Conservation (phyloP, 2,113 vertebrate species). For the Haemorhous mexicanus region DNA sequence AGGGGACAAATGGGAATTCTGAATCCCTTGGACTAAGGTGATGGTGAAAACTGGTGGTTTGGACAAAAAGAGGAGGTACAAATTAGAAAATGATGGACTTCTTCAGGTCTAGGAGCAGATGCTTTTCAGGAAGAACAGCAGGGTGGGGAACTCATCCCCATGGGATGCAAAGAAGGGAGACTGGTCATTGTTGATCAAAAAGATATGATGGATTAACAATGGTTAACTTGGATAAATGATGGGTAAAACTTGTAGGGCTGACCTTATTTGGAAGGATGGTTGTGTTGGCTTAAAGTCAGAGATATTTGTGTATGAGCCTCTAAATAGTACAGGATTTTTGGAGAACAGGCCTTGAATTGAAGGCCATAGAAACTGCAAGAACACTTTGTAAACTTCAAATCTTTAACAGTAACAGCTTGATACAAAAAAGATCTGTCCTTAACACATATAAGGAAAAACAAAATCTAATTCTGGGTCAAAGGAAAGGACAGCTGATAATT, state of each 20-base stretch:
- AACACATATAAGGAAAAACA: neutral
- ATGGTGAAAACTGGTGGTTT: neutral
- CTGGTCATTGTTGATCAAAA: neutral
- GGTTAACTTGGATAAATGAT: neutral
- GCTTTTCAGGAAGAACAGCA: neutral
- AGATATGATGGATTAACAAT: neutral
- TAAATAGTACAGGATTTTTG: neutral
- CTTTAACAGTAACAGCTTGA: neutral
- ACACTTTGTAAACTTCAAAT: neutral
- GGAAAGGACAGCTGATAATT: neutral
- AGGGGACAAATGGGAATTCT: neutral
- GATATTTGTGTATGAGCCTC: neutral
- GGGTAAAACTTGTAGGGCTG: neutral
- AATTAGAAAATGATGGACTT: neutral
- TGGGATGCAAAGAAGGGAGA: neutral
- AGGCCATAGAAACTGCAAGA: neutral
- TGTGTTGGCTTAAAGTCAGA: neutral
- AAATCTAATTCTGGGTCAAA: neutral
- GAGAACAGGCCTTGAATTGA: neutral
- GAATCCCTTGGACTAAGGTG: neutral
- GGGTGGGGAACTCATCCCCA: rapidly evolving
- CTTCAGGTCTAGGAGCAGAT: neutral
- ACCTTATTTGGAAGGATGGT: neutral
- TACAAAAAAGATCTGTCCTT: neutral
- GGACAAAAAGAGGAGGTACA: neutral